Evolutionary conservation across 2,113 vertebrate genomes (phyloP), one percentile per base, ranked within the genome.

Genomic region (Platysternon megacephalum): DNA sequence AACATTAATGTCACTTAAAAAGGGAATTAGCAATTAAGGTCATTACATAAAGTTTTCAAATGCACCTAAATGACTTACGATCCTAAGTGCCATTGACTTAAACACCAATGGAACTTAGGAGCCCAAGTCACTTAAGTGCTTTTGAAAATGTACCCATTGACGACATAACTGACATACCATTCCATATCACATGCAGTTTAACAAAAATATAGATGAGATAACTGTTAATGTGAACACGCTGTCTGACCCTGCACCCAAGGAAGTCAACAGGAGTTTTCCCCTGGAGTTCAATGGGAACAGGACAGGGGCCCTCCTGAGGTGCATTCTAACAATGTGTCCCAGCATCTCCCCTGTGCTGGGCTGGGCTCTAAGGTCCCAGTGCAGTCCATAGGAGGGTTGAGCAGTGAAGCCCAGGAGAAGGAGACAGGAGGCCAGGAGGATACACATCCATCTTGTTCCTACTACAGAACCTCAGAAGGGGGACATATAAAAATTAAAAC

Each of bases 121-220:
- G 91, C 79, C 74, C 11, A 93, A 93, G 74, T 76, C 79, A 88
- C 94, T 90, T 51, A 79, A 83, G 86, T 83, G 85, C 53, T 95
- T 93, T 82, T 91, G 87, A 97, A 97, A 97, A 97, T 82, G 68
- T n/a, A 86, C n/a, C 91, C 74, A 42, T 26, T 52, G 85, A 93
- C 65, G 94, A 86, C 4, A 0, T 81, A 91, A 92, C 53, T 92
- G 82, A 93, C 95, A 84, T 79, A 95, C 89, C 97, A 93, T 95
- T 95, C 94, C 81, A 90, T 83, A 52, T 87, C 51, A 83, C 19
- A 91, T 4, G 44, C 5, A 93, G 89, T 83, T 53, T 4, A 88
- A 82, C 56, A 96, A 97, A 97, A 96, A 88, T 81, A 90, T 65
- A 91, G 87, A 88, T 78, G 52, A 81, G 89, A 87, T 83, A 78